A percentile compares a stretch with the other conserved stretches of the same genome.
Evolutionary conservation across 2,113 vertebrate genomes (phyloP).

Genomic region (Edolisoma coerulescens): DNA sequence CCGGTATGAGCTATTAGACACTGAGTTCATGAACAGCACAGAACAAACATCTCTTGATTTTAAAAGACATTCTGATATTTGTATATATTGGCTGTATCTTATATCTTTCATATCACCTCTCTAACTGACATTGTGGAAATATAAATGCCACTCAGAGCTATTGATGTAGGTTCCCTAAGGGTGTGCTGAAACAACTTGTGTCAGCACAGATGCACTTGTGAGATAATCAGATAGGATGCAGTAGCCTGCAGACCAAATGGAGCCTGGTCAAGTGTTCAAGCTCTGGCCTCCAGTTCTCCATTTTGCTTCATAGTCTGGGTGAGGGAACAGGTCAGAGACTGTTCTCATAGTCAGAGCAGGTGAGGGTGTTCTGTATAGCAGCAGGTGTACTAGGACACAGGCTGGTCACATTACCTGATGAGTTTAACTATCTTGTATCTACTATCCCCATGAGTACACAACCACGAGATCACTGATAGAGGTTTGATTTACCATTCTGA

Average conservation of each 20-base stretch:
- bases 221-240: neutral
- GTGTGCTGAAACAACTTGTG: neutral
- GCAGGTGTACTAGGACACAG: neutral
- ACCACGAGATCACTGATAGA: neutral
- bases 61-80: neutral
- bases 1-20: neutral
- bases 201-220: neutral
- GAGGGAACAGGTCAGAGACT: neutral
- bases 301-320: neutral
- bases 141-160: neutral
- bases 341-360: neutral
- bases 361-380: neutral
- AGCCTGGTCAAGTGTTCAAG: neutral
- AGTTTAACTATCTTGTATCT: neutral
- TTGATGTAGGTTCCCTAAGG: neutral
- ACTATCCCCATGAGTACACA: neutral
- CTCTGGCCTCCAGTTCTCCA: neutral
- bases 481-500: neutral
- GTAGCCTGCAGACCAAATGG: neutral
- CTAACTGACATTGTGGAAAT: neutral
- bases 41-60: neutral
- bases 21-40: neutral
- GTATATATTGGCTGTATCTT: neutral
- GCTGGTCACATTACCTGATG: neutral
- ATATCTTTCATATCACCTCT: neutral